Evolutionary conservation across 2,797 vertebrate genomes (phyloP).

Genomic region (Urocyon cinereoargenteus): DNA sequence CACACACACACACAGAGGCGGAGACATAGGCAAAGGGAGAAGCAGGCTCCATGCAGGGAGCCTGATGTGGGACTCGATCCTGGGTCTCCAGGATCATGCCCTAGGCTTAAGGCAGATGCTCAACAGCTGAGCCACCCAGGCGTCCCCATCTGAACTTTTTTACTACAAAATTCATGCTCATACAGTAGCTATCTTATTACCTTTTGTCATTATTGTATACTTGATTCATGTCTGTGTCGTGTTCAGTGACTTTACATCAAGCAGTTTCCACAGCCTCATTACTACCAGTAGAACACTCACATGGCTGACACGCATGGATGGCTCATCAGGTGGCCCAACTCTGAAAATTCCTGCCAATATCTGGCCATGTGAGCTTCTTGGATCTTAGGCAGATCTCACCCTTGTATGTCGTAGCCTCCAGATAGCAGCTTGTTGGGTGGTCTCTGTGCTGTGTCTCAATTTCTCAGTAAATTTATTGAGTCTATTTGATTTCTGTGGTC

Average conservation of each 20-base stretch:
- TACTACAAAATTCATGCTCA: not conserved
- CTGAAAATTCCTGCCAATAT: not conserved
- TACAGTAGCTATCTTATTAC: not conserved
- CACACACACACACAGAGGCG: too few relatives aligned
- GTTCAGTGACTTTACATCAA: not conserved
- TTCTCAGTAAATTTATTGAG: not conserved
- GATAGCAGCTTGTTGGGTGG: not conserved
- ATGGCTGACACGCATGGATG: fast-evolving
- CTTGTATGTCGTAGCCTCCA: not conserved
- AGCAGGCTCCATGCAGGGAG: too few relatives aligned
- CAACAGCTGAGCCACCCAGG: too few relatives aligned
- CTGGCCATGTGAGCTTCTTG: not conserved
- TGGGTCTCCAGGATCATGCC: too few relatives aligned
- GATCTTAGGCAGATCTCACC: not conserved
- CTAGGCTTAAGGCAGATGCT: too few relatives aligned
- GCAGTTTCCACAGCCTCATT: not conserved
- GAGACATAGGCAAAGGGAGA: too few relatives aligned
- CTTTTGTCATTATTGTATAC: not conserved
- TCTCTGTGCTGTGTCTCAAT: not conserved
- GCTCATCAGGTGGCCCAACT: not conserved
- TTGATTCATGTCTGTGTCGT: not conserved
- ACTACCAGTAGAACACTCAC: not conserved
- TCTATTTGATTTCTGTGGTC: not conserved
- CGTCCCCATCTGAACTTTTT: not conserved
- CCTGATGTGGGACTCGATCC: too few relatives aligned